Evolutionary conservation across 2,797 vertebrate species (phyloP).

Genomic region (Sternotherus odoratus): DNA sequence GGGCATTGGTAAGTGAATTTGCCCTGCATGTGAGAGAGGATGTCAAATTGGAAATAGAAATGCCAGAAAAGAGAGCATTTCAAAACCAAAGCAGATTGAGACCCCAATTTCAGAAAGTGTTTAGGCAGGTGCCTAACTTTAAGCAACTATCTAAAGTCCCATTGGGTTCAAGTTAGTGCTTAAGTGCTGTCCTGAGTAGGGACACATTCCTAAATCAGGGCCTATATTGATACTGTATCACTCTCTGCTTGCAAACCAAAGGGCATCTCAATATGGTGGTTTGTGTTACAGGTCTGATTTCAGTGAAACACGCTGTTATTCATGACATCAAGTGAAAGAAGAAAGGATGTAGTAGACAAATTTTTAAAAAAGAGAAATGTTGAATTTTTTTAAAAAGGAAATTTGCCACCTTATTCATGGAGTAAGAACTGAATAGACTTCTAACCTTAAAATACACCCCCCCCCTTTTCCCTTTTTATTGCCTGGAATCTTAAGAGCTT

Average conservation of each 20-base stretch:
- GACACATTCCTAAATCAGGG: neutral
- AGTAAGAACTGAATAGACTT: constrained; percentile 78
- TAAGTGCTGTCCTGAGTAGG: neutral
- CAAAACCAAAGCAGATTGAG: neutral
- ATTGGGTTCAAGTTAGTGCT: neutral
- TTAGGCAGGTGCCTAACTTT: neutral
- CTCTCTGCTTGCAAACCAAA: neutral
- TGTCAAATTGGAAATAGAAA: neutral
- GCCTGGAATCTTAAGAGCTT: constrained; percentile 86
- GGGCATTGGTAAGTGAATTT: neutral
- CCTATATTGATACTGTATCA: neutral
- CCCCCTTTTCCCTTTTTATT: constrained; percentile 80
- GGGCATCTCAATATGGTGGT: neutral
- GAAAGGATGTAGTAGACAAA: constrained; percentile 35
- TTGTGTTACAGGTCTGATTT: constrained; percentile 63
- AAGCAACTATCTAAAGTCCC: neutral
- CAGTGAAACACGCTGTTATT: constrained; percentile 23
- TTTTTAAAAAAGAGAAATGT: constrained; percentile 62
- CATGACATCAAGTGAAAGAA: constrained; percentile 39
- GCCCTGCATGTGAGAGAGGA: neutral
- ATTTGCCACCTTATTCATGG: constrained; percentile 79
- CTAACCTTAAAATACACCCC: constrained; percentile 83
- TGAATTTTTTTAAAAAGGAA: constrained; percentile 61
- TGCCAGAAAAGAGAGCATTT: neutral
- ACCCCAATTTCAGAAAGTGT: neutral